phyloP scores from a whole-genome alignment of 2,797 vertebrate genomes.

The Dromococcyx pavoninus region DNA sequence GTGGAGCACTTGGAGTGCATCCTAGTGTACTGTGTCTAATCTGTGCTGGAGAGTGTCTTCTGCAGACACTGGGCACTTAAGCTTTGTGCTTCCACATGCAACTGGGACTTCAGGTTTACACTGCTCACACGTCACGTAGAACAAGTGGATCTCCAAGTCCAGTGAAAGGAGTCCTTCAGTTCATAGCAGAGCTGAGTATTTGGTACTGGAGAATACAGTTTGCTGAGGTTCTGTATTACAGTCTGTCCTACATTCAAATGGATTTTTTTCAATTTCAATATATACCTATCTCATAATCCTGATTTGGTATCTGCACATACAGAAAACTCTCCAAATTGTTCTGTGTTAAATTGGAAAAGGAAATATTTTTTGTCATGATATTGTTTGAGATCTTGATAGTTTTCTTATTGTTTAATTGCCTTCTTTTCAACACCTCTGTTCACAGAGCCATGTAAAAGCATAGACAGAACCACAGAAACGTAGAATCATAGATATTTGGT shows the following conservation, averaged over 20 bases:
- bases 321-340: neutral
- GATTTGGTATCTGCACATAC: neutral
- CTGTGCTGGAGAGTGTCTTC: neutral
- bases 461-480: too few species aligned
- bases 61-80: neutral
- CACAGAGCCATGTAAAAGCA: neutral
- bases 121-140: fast-evolving
- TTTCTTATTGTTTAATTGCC: neutral
- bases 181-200: neutral
- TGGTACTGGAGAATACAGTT: neutral
- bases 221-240: neutral
- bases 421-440: neutral
- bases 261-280: neutral
- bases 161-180: neutral
- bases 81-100: neutral
- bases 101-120: neutral
- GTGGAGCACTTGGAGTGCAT: neutral
- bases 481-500: neutral
- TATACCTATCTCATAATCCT: neutral
- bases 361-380: neutral
- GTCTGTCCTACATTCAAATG: neutral
- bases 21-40: neutral
- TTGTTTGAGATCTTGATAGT: neutral
- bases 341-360: neutral
- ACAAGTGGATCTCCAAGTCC: neutral